phyloP scores from a whole-genome alignment of 2,888 invertebrate genomes.

The Himalopsyche anomala region DNA sequence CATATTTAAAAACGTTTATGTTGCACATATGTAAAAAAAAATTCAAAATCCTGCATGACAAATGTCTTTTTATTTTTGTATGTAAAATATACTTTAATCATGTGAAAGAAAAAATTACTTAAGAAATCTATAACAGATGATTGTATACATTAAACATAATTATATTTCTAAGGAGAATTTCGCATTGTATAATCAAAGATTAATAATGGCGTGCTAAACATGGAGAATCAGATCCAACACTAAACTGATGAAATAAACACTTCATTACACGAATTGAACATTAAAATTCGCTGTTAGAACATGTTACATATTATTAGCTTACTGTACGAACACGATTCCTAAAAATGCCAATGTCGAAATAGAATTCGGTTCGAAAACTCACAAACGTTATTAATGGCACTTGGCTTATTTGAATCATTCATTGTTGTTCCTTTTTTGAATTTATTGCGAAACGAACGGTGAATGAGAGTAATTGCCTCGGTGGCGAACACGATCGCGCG shows the following conservation, averaged over 20 bases:
- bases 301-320: slow-evolving; percentile 39
- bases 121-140: too few relatives aligned
- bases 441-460: slow-evolving; percentile 21
- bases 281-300: slow-evolving; percentile 14
- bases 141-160: too few relatives aligned
- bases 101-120: too few relatives aligned
- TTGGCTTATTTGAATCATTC: slow-evolving; percentile 41
- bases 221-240: background rate
- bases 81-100: too few relatives aligned
- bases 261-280: slow-evolving; percentile 32
- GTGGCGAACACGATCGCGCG: slow-evolving; percentile 54
- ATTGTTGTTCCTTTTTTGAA: slow-evolving; percentile 47
- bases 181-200: background rate
- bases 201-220: background rate
- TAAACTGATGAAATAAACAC: slow-evolving; percentile 27
- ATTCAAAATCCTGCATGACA: too few relatives aligned
- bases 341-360: slow-evolving; percentile 27
- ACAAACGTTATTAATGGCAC: slow-evolving; percentile 54
- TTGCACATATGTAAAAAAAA: too few relatives aligned
- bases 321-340: slow-evolving; percentile 32
- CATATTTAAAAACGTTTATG: too few relatives aligned
- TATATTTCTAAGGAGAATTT: background rate
- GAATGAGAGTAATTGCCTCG: slow-evolving; percentile 54
- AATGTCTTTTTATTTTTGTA: too few relatives aligned
- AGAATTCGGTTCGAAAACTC: slow-evolving; percentile 41